Base-by-base conservation (phyloP, 2,888 invertebrate genomes). In the Melinopterus prodromus region DNA sequence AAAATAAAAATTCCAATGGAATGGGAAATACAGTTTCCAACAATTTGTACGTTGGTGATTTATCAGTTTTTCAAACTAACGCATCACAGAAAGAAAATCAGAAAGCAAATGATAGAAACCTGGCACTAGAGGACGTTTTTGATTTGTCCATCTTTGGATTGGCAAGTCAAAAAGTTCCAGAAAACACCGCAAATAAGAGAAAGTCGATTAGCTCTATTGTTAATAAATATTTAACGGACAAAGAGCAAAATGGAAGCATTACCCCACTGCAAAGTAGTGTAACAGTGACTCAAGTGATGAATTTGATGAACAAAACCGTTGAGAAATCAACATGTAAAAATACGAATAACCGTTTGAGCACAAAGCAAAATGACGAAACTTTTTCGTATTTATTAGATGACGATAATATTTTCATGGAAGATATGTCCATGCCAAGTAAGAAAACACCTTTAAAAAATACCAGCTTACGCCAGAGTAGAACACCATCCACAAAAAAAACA, bases 241-340 rank as follows among this genome's bases (percentile, higher is more conserved):
- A 26, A 26, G 71, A 72, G 16, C 16, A 16, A 16, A 4, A 74
- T 74, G n/a, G 16, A 37, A 35, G 14, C 14, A 15, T 37, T 2
- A n/a, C 16, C 12, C 36, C 16, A 69, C n/a, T 74, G 16, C 53
- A 26, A 36, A 76, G 36, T 70, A 72, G 69, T 72, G 14, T 36
- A 15, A 53, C 84, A 6, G 83, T 85, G 76, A 85, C 84, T 7
- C 84, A 85, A 81, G 83, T 84, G 76, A 79, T 85, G 38, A 82
- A 80, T 81, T 89, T 91, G 86, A 90, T 91, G 5, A 90, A 90
- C 83, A 89, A 87, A 85, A 2, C 72, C n/a, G 16, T 14, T 74
- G 74, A 74, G 2, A 53, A 53, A 74, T 9, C 74, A n/a, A 35
- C 35, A 74, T 36, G 26, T 9, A 26, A 35, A 36, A 74, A 71